Evolutionary conservation across 2,113 vertebrate species (phyloP).

Genomic region (Hirundichthys speculiger): DNA sequence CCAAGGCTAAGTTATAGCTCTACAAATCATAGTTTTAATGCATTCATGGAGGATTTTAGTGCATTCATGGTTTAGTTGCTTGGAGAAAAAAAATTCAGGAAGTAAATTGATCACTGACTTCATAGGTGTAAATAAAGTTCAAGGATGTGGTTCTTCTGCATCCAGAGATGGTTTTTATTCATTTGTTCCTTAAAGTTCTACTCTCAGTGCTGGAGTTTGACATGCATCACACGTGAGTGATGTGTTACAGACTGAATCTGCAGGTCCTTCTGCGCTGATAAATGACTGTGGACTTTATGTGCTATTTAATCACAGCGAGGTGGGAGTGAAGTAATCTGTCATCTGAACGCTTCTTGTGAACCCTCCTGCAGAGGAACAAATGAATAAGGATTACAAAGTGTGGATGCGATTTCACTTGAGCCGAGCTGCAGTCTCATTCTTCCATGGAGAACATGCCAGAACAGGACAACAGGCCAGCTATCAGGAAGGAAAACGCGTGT

Average conservation of each 20-base stretch:
- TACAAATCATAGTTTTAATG: no score
- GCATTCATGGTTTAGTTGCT: slow-evolving; percentile 26
- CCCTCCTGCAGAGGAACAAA: slow-evolving; percentile 25
- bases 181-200: background rate
- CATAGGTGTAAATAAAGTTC: background rate
- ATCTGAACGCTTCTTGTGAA: slow-evolving; percentile 23
- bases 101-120: slow-evolving; percentile 27
- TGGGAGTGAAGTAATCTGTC: slow-evolving; percentile 37
- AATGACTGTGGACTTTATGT: slow-evolving; percentile 25
- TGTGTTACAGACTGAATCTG: slow-evolving; percentile 19
- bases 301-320: slow-evolving; percentile 22
- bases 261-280: slow-evolving; percentile 35
- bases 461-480: slow-evolving; percentile 55
- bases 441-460: slow-evolving; percentile 56
- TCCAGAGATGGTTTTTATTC: background rate
- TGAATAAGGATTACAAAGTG: slow-evolving; percentile 23
- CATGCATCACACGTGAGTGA: slow-evolving; percentile 1
- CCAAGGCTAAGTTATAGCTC: background rate
- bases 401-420: slow-evolving; percentile 19
- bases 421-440: slow-evolving; percentile 25
- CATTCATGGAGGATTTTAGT: no score
- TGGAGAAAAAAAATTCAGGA: slow-evolving; percentile 13
- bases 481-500: slow-evolving; percentile 47
- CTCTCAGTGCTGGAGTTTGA: background rate
- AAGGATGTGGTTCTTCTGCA: background rate